phyloP scores from a whole-genome alignment of 2,888 invertebrate genomes.

The Acleris holmiana region DNA sequence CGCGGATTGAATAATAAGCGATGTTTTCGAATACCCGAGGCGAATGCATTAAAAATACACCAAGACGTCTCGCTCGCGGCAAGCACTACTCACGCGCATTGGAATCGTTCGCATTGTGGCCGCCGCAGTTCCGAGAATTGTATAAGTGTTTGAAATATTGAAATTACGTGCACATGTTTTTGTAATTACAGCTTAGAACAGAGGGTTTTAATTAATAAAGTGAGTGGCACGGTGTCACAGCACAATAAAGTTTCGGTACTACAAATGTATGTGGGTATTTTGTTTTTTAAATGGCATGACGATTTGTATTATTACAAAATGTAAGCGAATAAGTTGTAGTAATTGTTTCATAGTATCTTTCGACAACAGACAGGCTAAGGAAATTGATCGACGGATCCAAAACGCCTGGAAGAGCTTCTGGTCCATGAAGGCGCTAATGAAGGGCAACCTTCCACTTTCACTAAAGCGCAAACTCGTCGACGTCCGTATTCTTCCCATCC shows the following conservation, averaged over 20 bases:
- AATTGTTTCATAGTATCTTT: too few species aligned
- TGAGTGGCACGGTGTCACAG: neutral
- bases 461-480: too few species aligned
- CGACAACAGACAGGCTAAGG: too few species aligned
- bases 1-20: conserved; percentile 69
- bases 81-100: conserved; percentile 32
- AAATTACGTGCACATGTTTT: conserved; percentile 33
- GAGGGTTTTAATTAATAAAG: conserved; percentile 12
- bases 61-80: conserved; percentile 37
- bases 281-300: too few species aligned
- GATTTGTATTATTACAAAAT: too few species aligned
- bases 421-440: too few species aligned
- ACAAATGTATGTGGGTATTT: too few species aligned
- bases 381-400: too few species aligned
- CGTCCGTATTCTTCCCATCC: too few species aligned
- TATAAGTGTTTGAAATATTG: conserved; percentile 35
- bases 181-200: conserved; percentile 12
- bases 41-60: conserved; percentile 52
- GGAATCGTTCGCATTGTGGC: conserved; percentile 34
- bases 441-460: too few species aligned
- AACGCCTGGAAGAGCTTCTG: too few species aligned
- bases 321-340: too few species aligned
- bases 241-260: neutral
- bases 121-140: conserved; percentile 29
- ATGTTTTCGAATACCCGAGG: conserved; percentile 47